A percentile compares a stretch with the other conserved stretches of the same genome.
Conservation (phyloP, 2,797 vertebrate genomes). For the Falco biarmicus region DNA sequence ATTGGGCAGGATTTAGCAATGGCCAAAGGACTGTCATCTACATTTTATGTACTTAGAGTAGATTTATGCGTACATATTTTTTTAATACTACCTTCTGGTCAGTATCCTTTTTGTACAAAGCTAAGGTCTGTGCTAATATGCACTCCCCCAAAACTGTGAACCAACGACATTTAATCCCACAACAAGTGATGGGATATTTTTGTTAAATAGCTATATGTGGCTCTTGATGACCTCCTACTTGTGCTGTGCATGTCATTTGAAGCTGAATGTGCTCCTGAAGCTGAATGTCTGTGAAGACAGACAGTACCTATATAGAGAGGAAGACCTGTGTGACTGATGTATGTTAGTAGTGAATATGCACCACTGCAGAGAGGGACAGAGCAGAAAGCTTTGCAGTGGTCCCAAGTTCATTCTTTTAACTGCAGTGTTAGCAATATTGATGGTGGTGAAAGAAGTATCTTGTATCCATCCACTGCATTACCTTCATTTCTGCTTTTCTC, state of each 20-base stretch:
- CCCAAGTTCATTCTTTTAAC: background rate
- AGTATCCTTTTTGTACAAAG: background rate
- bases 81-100: background rate
- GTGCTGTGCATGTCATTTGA: background rate
- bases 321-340: background rate
- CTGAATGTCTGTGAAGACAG: background rate
- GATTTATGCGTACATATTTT: background rate
- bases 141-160: background rate
- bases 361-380: background rate
- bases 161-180: background rate
- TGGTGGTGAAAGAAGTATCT: background rate
- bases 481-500: background rate
- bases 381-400: background rate
- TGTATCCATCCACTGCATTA: background rate
- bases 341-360: background rate
- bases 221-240: background rate
- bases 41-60: background rate
- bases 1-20: background rate
- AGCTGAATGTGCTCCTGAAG: background rate
- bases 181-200: background rate
- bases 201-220: background rate
- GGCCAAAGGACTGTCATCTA: background rate
- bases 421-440: background rate
- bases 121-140: background rate
- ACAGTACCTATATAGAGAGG: rapidly evolving